These are phyloP conservation scores for Sardina pilchardus DNA, from an alignment of 2,113 vertebrate species.

Conservation along the genomic window DNA sequence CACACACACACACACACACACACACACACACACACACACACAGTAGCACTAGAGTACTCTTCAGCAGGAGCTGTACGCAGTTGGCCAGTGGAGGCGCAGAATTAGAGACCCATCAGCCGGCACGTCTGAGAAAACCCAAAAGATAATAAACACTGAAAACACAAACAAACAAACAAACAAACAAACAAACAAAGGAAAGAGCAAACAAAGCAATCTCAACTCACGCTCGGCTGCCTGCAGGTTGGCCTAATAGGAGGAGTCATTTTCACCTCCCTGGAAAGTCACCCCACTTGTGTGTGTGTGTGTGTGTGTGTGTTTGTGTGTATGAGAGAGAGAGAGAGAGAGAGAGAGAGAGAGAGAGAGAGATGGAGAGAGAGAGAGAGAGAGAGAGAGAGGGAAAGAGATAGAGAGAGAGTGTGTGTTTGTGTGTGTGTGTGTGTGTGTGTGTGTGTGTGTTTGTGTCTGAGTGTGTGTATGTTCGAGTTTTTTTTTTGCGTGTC, in stretches of 20 bases:
- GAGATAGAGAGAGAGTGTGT: too few species aligned
- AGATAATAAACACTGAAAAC: not conserved
- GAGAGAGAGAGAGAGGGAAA: too few species aligned
- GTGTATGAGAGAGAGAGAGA: not conserved
- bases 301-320: not conserved
- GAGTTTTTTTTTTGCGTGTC: too few species aligned
- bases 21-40: not conserved
- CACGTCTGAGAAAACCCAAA: too few species aligned
- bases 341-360: too few species aligned
- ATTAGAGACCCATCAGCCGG: too few species aligned
- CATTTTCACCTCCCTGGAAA: not conserved
- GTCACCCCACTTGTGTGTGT: not conserved
- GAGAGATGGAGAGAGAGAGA: too few species aligned
- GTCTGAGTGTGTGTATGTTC: not conserved
- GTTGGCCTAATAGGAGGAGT: not conserved
- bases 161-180: not conserved
- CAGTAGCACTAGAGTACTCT: too few species aligned
- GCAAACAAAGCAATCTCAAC: not conserved
- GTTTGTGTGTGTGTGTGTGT: not conserved
- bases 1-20: not conserved
- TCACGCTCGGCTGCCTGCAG: not conserved
- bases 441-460: not conserved
- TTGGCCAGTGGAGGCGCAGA: too few species aligned
- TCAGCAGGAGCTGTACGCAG: too few species aligned
- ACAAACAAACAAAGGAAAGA: too few species aligned